phyloP scores from a whole-genome alignment of 2,888 invertebrate genomes.

The Lamproptera curius region DNA sequence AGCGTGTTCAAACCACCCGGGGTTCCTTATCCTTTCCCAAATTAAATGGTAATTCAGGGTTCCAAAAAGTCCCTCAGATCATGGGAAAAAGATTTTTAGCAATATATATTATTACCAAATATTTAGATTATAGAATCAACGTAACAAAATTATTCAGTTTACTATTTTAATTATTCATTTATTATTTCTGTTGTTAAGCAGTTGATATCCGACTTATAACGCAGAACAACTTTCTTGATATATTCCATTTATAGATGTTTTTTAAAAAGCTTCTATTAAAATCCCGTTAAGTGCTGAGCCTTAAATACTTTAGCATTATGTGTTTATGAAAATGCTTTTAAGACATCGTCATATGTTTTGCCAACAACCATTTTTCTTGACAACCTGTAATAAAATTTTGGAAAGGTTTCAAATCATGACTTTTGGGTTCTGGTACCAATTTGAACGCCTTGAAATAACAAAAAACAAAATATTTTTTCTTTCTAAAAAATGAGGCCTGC shows the following conservation, averaged over 20 bases:
- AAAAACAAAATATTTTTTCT: conserved; percentile 12
- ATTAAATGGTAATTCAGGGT: no score
- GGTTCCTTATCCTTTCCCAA: no score
- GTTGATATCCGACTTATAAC: background rate
- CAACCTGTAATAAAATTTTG: background rate
- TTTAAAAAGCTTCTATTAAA: background rate
- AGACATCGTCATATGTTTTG: background rate
- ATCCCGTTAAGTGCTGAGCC: background rate
- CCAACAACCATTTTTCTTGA: background rate
- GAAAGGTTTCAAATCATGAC: background rate
- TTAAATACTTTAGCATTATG: background rate
- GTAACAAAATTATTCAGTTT: background rate
- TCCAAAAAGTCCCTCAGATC: no score
- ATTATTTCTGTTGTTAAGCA: background rate
- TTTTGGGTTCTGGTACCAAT: background rate
- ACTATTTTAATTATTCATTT: background rate
- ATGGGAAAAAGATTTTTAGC: no score
- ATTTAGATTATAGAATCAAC: background rate
- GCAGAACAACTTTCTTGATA: background rate
- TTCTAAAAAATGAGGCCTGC: conserved; percentile 42
- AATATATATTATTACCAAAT: no score
- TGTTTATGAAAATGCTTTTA: background rate
- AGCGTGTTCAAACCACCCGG: no score
- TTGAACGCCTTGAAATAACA: background rate
- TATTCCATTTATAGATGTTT: background rate